Base-by-base conservation (phyloP, 2,113 vertebrate genomes). In the Entelurus aequoreus region DNA sequence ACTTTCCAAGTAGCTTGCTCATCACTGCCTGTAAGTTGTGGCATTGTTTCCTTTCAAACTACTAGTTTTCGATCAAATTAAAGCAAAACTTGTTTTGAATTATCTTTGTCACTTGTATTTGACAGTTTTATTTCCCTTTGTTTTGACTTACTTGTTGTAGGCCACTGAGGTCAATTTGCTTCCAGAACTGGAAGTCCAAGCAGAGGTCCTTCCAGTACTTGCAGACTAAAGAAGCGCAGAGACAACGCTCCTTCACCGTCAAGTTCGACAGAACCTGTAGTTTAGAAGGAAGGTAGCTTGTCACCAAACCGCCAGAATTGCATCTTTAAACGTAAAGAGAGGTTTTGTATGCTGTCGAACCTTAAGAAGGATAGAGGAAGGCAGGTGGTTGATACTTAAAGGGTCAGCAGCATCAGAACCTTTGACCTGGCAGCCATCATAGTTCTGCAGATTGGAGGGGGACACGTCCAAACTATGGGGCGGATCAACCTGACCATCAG, bases 141-240 rank as follows among this genome's bases (percentile, higher is more conserved):
- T 54, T 7, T 9, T 19, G 11, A 77, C 88, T 83, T 91, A 99
- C 96, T 92, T 97, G 94, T 72, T 98, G 94, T 71, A 95, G 93
- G 90, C 94, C 94, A 84, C 95, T 98, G 83, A 99, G 94, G 85
- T 98, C 95, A 54, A 99, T 88, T 81, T 96, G 95, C 84, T 98
- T 98, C 97, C 97, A 99, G 87, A 99, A 98, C 82, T 99, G 96
- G 86, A 98, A 98, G 86, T 98, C 95, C 87, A 98, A 91, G 86
- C 96, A 98, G 67, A 99, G 95, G 61, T 99, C 96, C 71, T 92
- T 92, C 97, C 97, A 99, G 55, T 98, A 98, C 84, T 97, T 98
- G 89, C 97, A 99, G 65, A 99, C 97, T 88, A 99, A 89, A 3
- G 95, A 98, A 35, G 93, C 95, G 74, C 92, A 93, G 71, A 98